Base-by-base conservation (phyloP, 2,113 vertebrate species). In the Ptilonorhynchus violaceus region DNA sequence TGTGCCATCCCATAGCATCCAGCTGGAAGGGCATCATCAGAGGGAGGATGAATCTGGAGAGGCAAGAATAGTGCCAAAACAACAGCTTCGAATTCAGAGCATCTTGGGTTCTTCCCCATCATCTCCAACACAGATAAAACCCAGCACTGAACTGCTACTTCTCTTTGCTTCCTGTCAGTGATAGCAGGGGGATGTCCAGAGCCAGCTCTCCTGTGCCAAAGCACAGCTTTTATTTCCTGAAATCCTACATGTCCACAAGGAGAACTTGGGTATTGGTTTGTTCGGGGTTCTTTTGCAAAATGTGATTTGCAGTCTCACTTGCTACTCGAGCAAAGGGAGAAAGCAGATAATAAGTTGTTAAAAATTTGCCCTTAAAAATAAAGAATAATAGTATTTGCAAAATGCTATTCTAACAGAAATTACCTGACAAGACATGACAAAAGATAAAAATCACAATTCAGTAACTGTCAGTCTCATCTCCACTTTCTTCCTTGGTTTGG, bases 61-160 rank as follows among this genome's bases (percentile, higher is more conserved):
- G 60, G 58, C 27, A 80, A 67, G 68, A 76, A 41, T 1, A 96
- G 97, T 56, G 90, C 97, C 96, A 97, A 93, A 96, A 72, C 53
- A 86, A 8, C 9, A 37, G 77, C 78, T 76, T 82, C 28, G 69
- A 72, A 15, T 58, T 7, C 22, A 95, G 78, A 21, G 70, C 67
- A n/a, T 44, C 56, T 53, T 15, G 11, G 39, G 93, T 37, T 79
- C 55, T 50, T 27, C n/a, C 42, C 25, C 1, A 7, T 19, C 62
- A 44, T 3, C 37, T 74, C 46, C 33, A 14, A 6, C 15, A 50
- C 15, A 52, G 27, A 37, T 1, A 12, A 44, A 37, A 52, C 6
- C 18, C 84, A 53, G 55, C 63, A 33, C 27, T 13, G 27, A 53
- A 19, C 3, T 23, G 46, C 33, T 86, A 2, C 7, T 60, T 19